These are phyloP conservation scores for Tinea semifulvella DNA, from an alignment of 2,888 invertebrate species.

Conservation along the genomic window DNA sequence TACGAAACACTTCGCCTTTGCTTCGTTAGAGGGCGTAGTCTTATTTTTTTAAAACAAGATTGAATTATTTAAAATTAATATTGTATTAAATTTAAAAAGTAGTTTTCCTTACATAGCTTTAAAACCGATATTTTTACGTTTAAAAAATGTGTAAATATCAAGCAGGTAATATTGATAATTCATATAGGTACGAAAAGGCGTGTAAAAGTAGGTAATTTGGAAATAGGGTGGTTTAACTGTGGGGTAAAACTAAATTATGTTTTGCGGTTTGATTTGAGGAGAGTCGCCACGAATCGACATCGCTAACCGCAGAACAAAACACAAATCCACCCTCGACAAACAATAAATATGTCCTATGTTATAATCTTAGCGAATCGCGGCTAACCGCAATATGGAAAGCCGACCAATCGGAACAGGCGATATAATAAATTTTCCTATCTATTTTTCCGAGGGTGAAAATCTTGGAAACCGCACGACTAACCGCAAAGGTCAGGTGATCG, in stretches of 20 bases:
- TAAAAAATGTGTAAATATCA: too few relatives aligned
- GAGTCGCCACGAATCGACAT: slow-evolving; percentile 22
- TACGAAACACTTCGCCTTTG: slow-evolving; percentile 33
- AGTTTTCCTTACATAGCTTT: too few relatives aligned
- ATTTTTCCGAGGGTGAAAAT: slow-evolving; percentile 65
- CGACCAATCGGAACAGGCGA: slow-evolving; percentile 48
- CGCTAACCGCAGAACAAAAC: slow-evolving; percentile 33
- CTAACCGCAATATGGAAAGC: slow-evolving; percentile 57
- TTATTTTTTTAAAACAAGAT: slow-evolving; percentile 22
- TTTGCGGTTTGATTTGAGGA: slow-evolving; percentile 19
- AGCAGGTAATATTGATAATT: too few relatives aligned
- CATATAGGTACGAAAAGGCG: background rate
- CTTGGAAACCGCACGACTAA: slow-evolving; percentile 70
- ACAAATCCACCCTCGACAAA: slow-evolving; percentile 11
- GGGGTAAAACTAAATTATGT: background rate
- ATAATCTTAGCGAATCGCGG: slow-evolving; percentile 63
- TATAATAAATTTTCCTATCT: slow-evolving; percentile 55
- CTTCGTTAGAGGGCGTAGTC: slow-evolving; percentile 46
- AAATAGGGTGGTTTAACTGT: background rate
- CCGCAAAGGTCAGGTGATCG: slow-evolving; percentile 66
- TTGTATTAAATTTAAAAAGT: too few relatives aligned
- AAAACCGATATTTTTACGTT: too few relatives aligned
- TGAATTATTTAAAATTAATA: slow-evolving; percentile 19
- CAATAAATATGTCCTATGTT: slow-evolving; percentile 1
- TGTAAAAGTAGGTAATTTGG: background rate